Base-by-base conservation (phyloP, 2,888 invertebrate genomes). In the Hirtodrosophila duncani region DNA sequence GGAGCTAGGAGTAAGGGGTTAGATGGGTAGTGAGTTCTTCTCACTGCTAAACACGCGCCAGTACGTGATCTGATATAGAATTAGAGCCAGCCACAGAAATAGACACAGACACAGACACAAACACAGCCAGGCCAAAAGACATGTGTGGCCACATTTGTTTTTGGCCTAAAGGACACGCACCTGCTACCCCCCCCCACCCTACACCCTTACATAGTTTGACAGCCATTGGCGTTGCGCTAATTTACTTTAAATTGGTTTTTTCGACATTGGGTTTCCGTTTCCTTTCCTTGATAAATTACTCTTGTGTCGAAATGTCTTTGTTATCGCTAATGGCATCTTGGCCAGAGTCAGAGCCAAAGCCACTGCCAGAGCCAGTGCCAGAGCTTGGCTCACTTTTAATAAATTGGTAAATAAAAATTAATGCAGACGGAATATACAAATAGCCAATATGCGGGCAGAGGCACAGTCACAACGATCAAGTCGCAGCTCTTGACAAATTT, bases 1-100 rank as follows among this genome's bases (percentile, higher is more conserved):
- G 18, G 3, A 8, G n/a, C 10, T n/a, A n/a, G n/a, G n/a, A n/a
- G n/a, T n/a, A n/a, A n/a, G 10, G 27, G 14, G 18, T 10, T 23
- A 9, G 14, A n/a, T n/a, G 23, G 29, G 10, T 2, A 11, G 13
- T 26, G 30, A 43, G 24, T 45, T 45, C 46, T 36, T 51, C 44
- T 36, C 55, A 51, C 55, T 52, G 71, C 49, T 60, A 62, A 78
- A 61, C 71, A 70, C 63, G 71, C 61, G 56, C 59, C 33, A 27
- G 66, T 78, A 75, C 75, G 75, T 75, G 75, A 74, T 74, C 75
- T 68, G 75, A 75, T 75, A 74, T 61, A 61, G 63, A 74, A 75
- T 78, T 70, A 67, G 74, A 64, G 42, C 46, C 36, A 23, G 44
- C 43, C 49, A 58, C 58, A 67, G 59, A 53, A 61, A 60, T 39